A percentile compares a stretch with the other conserved stretches of the same genome.
phyloP scores from a whole-genome alignment of 2,888 invertebrate genomes.

The Phengaris arion region DNA sequence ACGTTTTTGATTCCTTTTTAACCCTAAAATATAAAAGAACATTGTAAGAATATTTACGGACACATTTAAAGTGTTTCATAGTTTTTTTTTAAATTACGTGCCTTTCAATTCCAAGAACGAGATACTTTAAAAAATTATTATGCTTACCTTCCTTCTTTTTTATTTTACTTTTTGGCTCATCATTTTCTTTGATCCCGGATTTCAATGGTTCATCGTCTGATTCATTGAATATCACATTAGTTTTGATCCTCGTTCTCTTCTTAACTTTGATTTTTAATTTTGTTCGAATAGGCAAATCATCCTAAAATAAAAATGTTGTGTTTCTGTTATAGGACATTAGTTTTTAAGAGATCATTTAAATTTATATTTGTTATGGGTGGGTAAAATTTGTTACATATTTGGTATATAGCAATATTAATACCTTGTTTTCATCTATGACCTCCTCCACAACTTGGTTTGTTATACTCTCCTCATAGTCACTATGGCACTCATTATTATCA shows the following conservation, averaged over 20 bases:
- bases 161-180: slow-evolving; percentile 19
- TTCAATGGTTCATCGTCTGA: slow-evolving; percentile 65
- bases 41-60: too few relatives aligned
- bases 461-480: neutral
- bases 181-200: slow-evolving; percentile 37
- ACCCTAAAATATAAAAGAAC: neutral
- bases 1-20: slow-evolving; percentile 33
- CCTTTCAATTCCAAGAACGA: too few relatives aligned
- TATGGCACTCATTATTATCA: neutral
- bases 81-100: too few relatives aligned
- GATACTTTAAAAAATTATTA: neutral
- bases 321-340: neutral
- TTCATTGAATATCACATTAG: slow-evolving; percentile 49
- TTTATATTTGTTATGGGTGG: too few relatives aligned
- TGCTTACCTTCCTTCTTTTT: slow-evolving; percentile 37
- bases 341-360: neutral
- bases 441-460: neutral
- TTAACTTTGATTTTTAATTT: slow-evolving; percentile 36
- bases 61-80: too few relatives aligned
- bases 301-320: neutral
- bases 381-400: too few relatives aligned
- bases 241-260: slow-evolving; percentile 36
- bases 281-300: slow-evolving; percentile 36
- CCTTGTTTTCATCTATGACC: neutral
- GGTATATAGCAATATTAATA: neutral